Base-by-base conservation (phyloP, 2,113 vertebrate genomes). In the Jacana jacana region DNA sequence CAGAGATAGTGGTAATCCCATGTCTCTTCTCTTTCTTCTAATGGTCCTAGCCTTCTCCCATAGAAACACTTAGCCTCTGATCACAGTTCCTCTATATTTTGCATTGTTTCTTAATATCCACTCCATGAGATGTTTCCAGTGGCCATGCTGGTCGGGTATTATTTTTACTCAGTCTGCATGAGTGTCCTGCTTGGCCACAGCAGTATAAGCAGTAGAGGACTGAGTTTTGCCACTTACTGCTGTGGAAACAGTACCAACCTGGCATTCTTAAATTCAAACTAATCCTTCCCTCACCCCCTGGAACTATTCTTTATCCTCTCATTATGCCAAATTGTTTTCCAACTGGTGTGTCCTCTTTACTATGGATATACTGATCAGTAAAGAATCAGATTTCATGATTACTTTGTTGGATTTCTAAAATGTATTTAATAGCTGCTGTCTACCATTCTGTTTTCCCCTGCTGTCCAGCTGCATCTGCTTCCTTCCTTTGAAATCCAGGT, bases 351-450 rank as follows among this genome's bases (percentile, higher is more conserved):
- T 89, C 24, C 85, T 73, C 69, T 93, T 90, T 60, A 69, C 24
- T 60, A 63, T 51, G 91, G 71, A 93, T 87, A 66, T 91, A 92
- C 37, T 72, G 76, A 40, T 93, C 91, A 91, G 80, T 87, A 86
- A 94, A 87, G 7, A 60, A 64, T 66, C n/a, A 0, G 1, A 27
- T 72, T 65, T 80, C 7, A 3, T 78, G 14, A 63, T 70, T 40
- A 31, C 16, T 39, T 68, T n/a, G 20, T 68, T 55, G 49, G 68
- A 91, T 95, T 96, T 93, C 58, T 2, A 2, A 42, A 19, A 16
- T 92, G 72, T 8, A 33, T 80, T 79, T 91, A 61, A 25, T 24
- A 90, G 70, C 77, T 88, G 79, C 70, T 87, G 70, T 84, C 89
- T 94, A 82, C 72, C 73, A 69, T 91, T 94, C 89, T 83, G 48